Conservation (phyloP, 2,797 vertebrate species). For the Anas bahamensis region DNA sequence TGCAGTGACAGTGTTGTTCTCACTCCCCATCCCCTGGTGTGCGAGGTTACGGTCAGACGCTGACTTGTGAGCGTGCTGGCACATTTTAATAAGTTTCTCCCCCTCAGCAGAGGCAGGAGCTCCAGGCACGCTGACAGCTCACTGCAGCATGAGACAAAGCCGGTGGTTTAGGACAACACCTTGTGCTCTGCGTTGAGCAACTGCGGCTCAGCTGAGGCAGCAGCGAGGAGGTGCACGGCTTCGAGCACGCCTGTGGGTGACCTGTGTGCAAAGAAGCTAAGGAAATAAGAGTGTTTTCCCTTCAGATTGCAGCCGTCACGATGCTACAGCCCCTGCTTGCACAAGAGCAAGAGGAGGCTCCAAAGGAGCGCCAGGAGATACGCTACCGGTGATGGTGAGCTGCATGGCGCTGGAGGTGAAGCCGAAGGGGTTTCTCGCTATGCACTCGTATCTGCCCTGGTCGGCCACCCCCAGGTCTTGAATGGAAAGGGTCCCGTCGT, state of each 20-base stretch:
- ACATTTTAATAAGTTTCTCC: not conserved
- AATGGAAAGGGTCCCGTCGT: constrained; percentile 70
- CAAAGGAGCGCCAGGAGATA: not conserved
- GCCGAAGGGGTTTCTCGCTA: constrained; percentile 75
- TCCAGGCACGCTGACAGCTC: not conserved
- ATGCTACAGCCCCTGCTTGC: not conserved
- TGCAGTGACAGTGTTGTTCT: not conserved
- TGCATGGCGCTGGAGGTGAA: constrained; percentile 73
- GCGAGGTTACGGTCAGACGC: rapidly evolving
- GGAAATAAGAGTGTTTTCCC: not conserved
- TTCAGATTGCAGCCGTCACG: not conserved
- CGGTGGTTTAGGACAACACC: not conserved
- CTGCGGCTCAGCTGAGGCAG: constrained; percentile 12
- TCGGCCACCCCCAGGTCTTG: constrained; percentile 74
- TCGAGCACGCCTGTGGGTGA: rapidly evolving
- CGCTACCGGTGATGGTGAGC: constrained; percentile 71
- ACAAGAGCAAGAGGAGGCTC: rapidly evolving
- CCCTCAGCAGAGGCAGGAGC: not conserved
- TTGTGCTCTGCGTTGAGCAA: not conserved
- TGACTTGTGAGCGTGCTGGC: not conserved
- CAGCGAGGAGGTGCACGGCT: not conserved
- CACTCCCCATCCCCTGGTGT: rapidly evolving
- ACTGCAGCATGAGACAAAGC: not conserved
- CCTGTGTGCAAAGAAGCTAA: not conserved
- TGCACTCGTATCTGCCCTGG: constrained; percentile 76